Base-by-base conservation (phyloP, 1,140 invertebrate species). In the Drosophila nigrodunni region DNA sequence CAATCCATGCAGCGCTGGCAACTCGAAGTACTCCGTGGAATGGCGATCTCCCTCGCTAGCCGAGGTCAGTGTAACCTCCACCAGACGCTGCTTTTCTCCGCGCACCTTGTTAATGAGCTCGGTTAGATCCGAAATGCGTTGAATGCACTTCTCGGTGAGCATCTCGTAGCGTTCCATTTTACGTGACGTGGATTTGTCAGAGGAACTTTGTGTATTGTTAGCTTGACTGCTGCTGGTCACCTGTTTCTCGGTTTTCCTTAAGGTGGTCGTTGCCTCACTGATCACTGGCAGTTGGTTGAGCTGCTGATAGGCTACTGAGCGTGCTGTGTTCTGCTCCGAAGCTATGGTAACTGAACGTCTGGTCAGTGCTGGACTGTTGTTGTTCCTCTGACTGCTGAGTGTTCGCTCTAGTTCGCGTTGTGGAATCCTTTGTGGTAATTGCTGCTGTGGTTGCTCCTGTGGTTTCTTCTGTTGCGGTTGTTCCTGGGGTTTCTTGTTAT, bases 61-160 rank as follows among this genome's bases (percentile, higher is more conserved):
- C 1, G 92, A 92, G 0, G 92, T 92, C 0, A 92, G 74, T 0
- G 92, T 92, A 2, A 85, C 81, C 47, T 92, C 92, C 8, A 92
- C 71, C 15, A 92, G 25, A 1, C 83, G 82, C 35, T 92, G 86
- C 59, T 92, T 92, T 59, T 92, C 92, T 39, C 90, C 74, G 9
- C 92, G 85, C 10, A 92, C 92, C 50, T 89, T 87, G 8, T 76
- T 79, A 6, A 92, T 92, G 6, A 92, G 68, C 7, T 90, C 76
- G 0, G 88, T 91, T 0, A 92, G 58, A 52, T 92, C 91, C 0
- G 87, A 82, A 7, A 92, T 92, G 0, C 92, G 80, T 11, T 91
- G 74, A 0, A 82, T 90, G 34, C 91, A 92, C 47, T 88, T 92
- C n/a, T 91, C 88, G 0, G 91, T 90, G 2, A 92, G 65, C 41